These are phyloP conservation scores for Eidolon helvum DNA, from an alignment of 2,113 vertebrate species.

Conservation along the genomic window DNA sequence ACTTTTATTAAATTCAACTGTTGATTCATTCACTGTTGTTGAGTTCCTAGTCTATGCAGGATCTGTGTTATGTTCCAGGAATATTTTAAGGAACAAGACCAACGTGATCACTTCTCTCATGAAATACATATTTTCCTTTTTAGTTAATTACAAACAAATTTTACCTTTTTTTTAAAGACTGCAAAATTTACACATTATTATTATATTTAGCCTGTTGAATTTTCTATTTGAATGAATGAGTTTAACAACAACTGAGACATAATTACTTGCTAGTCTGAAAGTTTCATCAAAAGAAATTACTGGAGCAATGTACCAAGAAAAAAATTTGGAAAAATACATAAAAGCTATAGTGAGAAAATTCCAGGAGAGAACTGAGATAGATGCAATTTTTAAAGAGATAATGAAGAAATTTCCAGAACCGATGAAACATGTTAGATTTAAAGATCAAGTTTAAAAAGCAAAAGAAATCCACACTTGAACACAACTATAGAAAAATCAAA, in stretches of 20 bases:
- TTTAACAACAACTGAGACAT: background rate
- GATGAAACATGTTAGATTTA: background rate
- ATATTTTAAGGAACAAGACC: background rate
- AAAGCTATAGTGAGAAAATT: background rate
- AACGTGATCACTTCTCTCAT: background rate
- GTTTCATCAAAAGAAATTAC: constrained; percentile 6
- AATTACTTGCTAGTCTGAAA: background rate
- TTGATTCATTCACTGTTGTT: constrained; percentile 1
- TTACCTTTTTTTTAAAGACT: background rate
- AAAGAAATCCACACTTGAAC: background rate
- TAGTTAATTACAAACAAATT: background rate
- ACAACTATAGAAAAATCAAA: background rate
- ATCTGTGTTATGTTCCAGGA: background rate
- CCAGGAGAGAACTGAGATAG: background rate
- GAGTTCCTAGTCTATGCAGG: background rate
- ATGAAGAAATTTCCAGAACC: background rate
- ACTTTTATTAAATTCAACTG: background rate
- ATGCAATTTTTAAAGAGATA: background rate
- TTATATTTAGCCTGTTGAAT: background rate
- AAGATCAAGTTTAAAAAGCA: background rate
- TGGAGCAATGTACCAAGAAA: background rate
- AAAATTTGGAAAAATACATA: background rate
- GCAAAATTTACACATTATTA: background rate
- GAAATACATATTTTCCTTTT: background rate
- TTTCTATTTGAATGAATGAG: background rate